These are phyloP conservation scores for Oreochromis aureus DNA, from an alignment of 2,113 vertebrate genomes.

Conservation along the genomic window DNA sequence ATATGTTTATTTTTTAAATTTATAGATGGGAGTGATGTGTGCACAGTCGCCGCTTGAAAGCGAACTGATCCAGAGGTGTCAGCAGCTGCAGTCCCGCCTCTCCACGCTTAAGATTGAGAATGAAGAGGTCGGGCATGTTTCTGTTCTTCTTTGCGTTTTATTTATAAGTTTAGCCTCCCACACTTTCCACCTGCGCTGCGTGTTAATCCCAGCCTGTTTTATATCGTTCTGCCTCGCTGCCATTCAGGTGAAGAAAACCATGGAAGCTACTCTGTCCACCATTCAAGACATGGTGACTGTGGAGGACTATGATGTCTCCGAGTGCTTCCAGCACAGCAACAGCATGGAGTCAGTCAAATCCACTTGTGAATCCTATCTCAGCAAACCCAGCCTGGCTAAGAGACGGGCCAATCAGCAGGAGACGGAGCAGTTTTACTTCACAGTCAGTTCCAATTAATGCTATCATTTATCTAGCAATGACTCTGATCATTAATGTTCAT, in stretches of 20 bases:
- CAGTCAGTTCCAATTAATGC: conserved; percentile 68
- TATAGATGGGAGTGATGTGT: conserved; percentile 86
- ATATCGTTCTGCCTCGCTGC: background rate
- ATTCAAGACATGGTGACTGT: conserved; percentile 98
- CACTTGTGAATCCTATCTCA: conserved; percentile 93
- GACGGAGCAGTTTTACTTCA: conserved; percentile 98
- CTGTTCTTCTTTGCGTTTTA: background rate
- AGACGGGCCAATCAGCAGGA: conserved; percentile 96
- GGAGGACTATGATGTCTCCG: conserved; percentile 94
- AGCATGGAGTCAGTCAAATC: conserved; percentile 99
- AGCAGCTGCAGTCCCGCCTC: conserved; percentile 89
- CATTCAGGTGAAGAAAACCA: conserved; percentile 94
- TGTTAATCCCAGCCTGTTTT: background rate
- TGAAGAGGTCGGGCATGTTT: conserved; percentile 81
- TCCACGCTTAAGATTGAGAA: conserved; percentile 96
- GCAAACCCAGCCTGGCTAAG: conserved; percentile 97
- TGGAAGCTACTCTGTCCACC: conserved; percentile 96
- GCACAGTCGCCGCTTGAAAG: conserved; percentile 88
- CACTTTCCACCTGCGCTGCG: background rate
- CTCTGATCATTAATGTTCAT: background rate
- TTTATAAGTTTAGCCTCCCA: background rate
- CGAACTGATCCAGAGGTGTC: conserved; percentile 90
- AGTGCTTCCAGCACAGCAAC: conserved; percentile 99
- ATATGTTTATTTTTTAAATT: background rate
- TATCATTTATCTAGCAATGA: background rate